Percentiles rank a stretch among this genome's conserved stretches.
Evolutionary conservation across 2,113 vertebrate species (phyloP).

Genomic region (Prochilodus magdalenae): DNA sequence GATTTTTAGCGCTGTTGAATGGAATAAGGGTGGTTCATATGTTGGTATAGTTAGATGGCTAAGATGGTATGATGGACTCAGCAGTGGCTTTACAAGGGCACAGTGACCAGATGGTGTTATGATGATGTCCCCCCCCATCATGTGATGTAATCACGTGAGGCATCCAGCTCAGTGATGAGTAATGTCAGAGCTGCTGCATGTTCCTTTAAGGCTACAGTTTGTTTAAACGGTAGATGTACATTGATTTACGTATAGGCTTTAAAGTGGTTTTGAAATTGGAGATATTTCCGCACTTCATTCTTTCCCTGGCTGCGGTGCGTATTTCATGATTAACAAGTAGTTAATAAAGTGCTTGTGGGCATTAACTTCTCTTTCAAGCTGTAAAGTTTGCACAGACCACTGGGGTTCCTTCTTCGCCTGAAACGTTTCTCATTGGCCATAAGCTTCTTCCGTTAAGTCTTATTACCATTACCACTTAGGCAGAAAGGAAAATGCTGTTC

Average conservation of each 20-base stretch:
- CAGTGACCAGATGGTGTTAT: conserved; percentile 50
- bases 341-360: no score
- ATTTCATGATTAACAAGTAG: no score
- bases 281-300: no score
- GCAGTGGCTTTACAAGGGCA: conserved; percentile 33
- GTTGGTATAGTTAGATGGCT: not conserved
- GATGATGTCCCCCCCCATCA: conserved; percentile 52
- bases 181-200: no score
- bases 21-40: not conserved
- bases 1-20: not conserved
- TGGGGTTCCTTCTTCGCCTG: not conserved
- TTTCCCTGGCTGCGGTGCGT: no score
- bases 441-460: not conserved
- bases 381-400: no score
- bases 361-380: no score
- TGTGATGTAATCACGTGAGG: conserved; percentile 75
- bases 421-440: not conserved
- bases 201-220: no score
- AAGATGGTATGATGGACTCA: not conserved
- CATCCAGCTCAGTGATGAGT: conserved; percentile 26
- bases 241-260: no score
- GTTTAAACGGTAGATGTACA: no score
- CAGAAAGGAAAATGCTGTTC: not conserved
- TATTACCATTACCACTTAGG: no score
- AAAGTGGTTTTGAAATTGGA: no score